These are phyloP conservation scores for Protodeltote pygarga DNA, from an alignment of 2,888 invertebrate species.

Conservation along the genomic window DNA sequence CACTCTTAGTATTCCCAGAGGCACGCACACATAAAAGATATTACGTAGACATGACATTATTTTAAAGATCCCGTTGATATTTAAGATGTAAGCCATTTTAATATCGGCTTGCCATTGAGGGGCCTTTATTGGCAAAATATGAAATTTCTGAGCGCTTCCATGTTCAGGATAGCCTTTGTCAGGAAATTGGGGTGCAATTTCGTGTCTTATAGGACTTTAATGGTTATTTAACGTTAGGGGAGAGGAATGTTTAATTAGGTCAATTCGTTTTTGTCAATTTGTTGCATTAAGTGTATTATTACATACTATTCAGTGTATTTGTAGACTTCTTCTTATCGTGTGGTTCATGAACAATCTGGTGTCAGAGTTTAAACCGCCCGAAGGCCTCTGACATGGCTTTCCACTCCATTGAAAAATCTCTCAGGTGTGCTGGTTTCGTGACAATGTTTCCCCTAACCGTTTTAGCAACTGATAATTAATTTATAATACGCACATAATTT, in stretches of 20 bases:
- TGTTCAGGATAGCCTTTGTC: conserved; percentile 36
- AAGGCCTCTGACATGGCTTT: too few species aligned
- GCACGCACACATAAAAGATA: conserved; percentile 48
- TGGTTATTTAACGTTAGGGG: conserved; percentile 20
- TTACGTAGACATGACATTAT: conserved; percentile 49
- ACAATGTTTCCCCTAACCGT: too few species aligned
- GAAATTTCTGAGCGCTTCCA: conserved; percentile 51
- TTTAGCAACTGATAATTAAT: too few species aligned
- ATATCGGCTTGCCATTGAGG: conserved; percentile 59
- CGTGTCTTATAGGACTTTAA: conserved; percentile 30
- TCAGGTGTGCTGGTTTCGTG: too few species aligned
- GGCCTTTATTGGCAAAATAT: conserved; percentile 57
- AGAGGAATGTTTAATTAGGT: conserved; percentile 4
- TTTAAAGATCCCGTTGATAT: conserved; percentile 48
- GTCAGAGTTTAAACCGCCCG: too few species aligned
- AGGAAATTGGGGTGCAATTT: conserved; percentile 43
- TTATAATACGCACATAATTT: too few species aligned
- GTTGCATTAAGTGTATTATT: too few species aligned
- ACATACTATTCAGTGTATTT: too few species aligned
- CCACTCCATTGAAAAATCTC: too few species aligned
- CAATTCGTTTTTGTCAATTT: background rate
- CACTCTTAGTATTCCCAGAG: conserved; percentile 22
- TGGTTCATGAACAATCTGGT: too few species aligned
- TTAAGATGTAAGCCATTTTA: conserved; percentile 62
- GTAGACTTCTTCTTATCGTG: too few species aligned